Percentiles rank a stretch among this genome's conserved stretches.
Evolutionary conservation across 2,888 invertebrate genomes (phyloP).

Genomic region (Lasius fuliginosus): DNA sequence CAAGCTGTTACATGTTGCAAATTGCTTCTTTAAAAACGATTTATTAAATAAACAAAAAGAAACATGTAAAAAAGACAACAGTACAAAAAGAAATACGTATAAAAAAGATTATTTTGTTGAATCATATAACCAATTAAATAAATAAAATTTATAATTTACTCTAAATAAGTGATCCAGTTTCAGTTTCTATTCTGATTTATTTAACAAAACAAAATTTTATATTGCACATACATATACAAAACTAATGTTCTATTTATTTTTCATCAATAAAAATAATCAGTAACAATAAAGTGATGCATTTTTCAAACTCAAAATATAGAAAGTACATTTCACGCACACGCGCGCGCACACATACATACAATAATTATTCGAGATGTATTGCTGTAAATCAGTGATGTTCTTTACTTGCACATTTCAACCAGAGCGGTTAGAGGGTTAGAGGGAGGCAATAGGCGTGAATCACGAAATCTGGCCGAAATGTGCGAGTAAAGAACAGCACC

Average conservation of each 20-base stretch:
- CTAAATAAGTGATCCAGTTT: background rate
- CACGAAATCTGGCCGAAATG: no score
- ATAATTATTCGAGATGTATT: background rate
- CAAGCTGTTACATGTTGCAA: background rate
- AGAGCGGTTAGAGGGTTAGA: no score
- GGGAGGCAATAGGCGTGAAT: no score
- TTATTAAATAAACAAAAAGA: background rate
- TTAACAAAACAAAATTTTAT: slow-evolving; percentile 18
- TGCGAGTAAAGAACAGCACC: no score
- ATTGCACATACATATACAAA: background rate
- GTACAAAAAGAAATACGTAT: background rate
- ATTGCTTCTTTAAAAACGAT: background rate
- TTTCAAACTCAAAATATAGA: slow-evolving; percentile 4
- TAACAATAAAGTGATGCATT: slow-evolving; percentile 2
- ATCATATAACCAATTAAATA: background rate
- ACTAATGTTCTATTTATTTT: slow-evolving; percentile 21
- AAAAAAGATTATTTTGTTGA: background rate
- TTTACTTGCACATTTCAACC: no score
- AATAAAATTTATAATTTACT: background rate
- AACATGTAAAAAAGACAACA: background rate
- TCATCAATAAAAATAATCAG: background rate
- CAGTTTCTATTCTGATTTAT: background rate
- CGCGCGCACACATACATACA: background rate
- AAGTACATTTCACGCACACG: background rate
- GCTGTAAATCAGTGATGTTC: no score